phyloP scores from a whole-genome alignment of 2,797 vertebrate genomes.

The Xiphorhynchus erythropygius region DNA sequence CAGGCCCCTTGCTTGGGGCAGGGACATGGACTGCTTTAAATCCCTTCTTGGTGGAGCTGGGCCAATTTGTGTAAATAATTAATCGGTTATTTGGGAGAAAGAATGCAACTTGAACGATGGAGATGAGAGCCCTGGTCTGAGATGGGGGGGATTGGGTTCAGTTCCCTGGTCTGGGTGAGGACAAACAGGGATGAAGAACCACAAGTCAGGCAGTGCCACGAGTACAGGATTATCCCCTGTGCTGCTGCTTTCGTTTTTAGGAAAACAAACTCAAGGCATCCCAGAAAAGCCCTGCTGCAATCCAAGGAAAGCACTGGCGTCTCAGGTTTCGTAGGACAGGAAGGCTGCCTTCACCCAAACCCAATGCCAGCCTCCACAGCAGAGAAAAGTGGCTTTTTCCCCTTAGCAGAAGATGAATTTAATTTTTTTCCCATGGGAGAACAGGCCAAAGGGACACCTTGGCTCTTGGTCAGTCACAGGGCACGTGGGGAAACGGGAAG shows the following conservation, averaged over 20 bases:
- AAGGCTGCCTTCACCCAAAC: neutral
- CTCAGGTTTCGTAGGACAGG: neutral
- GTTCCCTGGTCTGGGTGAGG: neutral
- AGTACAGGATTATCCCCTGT: neutral
- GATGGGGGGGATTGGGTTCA: neutral
- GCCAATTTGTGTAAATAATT: neutral
- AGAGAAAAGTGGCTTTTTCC: neutral
- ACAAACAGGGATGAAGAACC: neutral
- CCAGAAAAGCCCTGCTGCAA: neutral
- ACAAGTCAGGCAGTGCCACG: neutral
- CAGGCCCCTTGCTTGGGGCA: neutral
- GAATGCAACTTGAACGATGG: fast-evolving
- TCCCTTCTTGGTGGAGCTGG: neutral
- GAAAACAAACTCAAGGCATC: neutral
- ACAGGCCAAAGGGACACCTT: neutral
- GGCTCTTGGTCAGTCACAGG: neutral
- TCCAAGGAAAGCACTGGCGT: slow-evolving; percentile 1
- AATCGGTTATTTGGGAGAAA: neutral
- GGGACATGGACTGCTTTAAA: neutral
- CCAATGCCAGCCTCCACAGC: neutral
- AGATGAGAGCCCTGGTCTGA: neutral
- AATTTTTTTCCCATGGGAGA: neutral
- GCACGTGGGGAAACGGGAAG: neutral
- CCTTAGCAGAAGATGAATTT: neutral
- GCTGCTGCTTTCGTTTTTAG: neutral